Evolutionary conservation across 2,888 invertebrate species (phyloP), one percentile per base, ranked within the genome.

Genomic region (Polia nebulosa): DNA sequence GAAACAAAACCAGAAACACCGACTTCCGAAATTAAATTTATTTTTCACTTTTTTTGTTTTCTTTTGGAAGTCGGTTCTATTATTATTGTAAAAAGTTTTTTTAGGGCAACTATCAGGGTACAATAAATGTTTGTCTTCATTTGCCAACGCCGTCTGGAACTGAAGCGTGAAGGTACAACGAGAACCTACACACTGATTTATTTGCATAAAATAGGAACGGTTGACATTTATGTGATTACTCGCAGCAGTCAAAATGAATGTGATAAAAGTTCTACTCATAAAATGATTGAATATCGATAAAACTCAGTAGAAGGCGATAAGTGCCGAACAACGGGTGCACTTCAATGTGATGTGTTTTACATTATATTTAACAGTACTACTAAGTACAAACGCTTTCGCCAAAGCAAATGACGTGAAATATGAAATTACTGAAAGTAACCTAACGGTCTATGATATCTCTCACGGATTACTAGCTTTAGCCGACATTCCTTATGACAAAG

Each of bases 201-300:
- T 49, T 9, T 1, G 17, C 39, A 53, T 56, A 59, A 51, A 59
- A 68, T 29, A 22, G 39, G 7, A 58, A 63, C 62, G n/a, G 67
- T 67, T 61, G 60, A 52, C 66, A 45, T 59, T 78, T 62, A 65
- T 65, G 47, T 49, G 67, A 74, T 79, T 67, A 60, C 56, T 20
- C 49, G 41, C 32, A 47, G 20, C 39, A 66, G 11, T 47, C 56
- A 63, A 68, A 63, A 72, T 59, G 47, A 41, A 66, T n/a, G 64
- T 61, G 41, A 78, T 74, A 76, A 82, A 74, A 77, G 15, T 57
- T 68, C 65, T 32, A 72, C 55, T 60, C 64, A 73, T 70, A 75
- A 81, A 72, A 56, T 69, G 65, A 65, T 73, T 69, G 76, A 69
- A 73, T 65, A 65, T 72, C 67, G n/a, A 81, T 77, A 77, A 79